Conservation (phyloP, 92 coral and sea anemone species). For the Nematostella vectensis region DNA sequence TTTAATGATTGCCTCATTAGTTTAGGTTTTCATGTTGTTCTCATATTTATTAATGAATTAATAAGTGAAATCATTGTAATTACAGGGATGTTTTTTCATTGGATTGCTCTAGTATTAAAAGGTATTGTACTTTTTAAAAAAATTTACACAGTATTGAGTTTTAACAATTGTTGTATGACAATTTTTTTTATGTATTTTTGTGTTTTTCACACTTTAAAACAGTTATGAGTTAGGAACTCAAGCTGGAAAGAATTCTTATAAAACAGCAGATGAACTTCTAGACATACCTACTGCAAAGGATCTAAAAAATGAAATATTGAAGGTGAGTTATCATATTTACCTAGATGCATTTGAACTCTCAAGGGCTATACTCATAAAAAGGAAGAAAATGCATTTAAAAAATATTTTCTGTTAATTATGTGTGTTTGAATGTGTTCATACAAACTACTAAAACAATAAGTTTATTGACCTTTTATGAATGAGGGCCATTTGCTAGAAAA, state of each 20-base stretch:
- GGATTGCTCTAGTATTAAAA: conserved; percentile 24
- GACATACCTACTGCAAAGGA: conserved; percentile 27
- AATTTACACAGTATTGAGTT: neutral
- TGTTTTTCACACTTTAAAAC: neutral
- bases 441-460: too few species aligned
- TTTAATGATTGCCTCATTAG: too few species aligned
- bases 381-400: too few species aligned
- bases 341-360: neutral
- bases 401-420: neutral
- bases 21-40: too few species aligned
- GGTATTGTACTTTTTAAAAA: conserved; percentile 9
- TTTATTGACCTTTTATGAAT: too few species aligned
- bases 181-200: too few species aligned
- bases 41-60: too few species aligned
- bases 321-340: conserved; percentile 14
- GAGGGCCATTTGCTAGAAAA: too few species aligned
- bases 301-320: conserved; percentile 12
- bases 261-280: conserved; percentile 16
- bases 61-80: too few species aligned
- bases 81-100: conserved; percentile 21
- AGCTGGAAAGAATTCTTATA: conserved; percentile 7
- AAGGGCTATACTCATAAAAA: too few species aligned
- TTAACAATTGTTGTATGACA: too few species aligned
- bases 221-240: conserved; percentile 21
- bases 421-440: neutral